These are phyloP conservation scores for Leptocoma aspasia DNA, from an alignment of 2,113 vertebrate genomes.

Conservation along the genomic window DNA sequence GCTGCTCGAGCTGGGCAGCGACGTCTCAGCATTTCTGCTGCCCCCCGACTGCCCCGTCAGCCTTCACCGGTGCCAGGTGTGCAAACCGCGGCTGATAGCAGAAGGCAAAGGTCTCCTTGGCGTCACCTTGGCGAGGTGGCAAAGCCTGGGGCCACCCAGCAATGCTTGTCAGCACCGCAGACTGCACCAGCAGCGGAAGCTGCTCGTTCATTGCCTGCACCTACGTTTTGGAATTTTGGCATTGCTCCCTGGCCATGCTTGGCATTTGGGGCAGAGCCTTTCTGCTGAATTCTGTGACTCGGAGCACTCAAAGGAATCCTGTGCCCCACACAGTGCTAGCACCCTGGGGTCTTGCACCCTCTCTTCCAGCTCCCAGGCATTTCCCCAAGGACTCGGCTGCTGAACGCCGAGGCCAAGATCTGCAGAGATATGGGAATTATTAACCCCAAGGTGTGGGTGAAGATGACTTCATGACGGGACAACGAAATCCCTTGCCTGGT, in stretches of 20 bases:
- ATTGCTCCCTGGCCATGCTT: neutral
- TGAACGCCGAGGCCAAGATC: fast-evolving
- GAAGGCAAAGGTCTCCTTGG: neutral
- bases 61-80: fast-evolving
- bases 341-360: neutral
- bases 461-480: neutral
- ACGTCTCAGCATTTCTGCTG: neutral
- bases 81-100: neutral
- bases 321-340: fast-evolving
- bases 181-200: neutral
- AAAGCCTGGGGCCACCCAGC: neutral
- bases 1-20: neutral
- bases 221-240: neutral
- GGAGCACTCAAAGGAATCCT: fast-evolving
- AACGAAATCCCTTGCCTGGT: neutral
- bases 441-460: fast-evolving
- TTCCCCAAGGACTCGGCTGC: fast-evolving
- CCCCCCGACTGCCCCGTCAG: fast-evolving
- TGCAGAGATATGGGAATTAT: fast-evolving
- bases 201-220: neutral
- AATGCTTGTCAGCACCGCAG: neutral
- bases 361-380: fast-evolving
- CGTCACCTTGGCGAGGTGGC: neutral
- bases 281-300: fast-evolving
- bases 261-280: neutral